Percentiles rank a stretch among this genome's conserved stretches.
Conservation (phyloP, 2,113 vertebrate species). For the Dissostichus mawsoni region DNA sequence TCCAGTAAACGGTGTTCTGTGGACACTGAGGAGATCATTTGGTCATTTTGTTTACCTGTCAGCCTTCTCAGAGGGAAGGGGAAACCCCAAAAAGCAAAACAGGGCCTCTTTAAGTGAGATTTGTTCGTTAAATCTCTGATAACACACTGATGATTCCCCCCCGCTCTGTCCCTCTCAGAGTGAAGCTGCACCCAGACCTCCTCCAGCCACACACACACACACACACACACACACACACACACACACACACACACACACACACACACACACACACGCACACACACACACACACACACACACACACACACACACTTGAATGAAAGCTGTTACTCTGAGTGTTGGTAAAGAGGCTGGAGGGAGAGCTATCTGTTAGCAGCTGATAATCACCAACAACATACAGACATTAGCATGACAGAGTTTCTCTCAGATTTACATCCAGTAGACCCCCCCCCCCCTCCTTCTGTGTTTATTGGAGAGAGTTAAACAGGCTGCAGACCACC, state of each 20-base stretch:
- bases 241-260: too few relatives aligned
- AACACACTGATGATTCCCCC: neutral
- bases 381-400: slow-evolving; percentile 16
- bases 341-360: slow-evolving; percentile 22
- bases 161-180: neutral
- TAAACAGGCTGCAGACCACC: slow-evolving; percentile 63
- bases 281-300: too few relatives aligned
- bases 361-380: neutral
- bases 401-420: slow-evolving; percentile 42
- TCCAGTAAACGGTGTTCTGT: too few relatives aligned
- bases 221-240: too few relatives aligned
- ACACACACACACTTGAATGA: neutral
- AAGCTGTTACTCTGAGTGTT: slow-evolving; percentile 24
- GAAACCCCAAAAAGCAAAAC: too few relatives aligned
- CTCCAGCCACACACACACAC: too few relatives aligned
- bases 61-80: too few relatives aligned
- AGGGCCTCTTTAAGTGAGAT: too few relatives aligned
- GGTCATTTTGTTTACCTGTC: too few relatives aligned
- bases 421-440: slow-evolving; percentile 51
- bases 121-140: neutral
- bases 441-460: slow-evolving; percentile 52
- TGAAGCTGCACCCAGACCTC: neutral
- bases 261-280: too few relatives aligned
- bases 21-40: too few relatives aligned
- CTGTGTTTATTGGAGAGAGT: neutral